Base-by-base conservation (phyloP, 2,888 invertebrate genomes). In the Pristionchus mayeri region DNA sequence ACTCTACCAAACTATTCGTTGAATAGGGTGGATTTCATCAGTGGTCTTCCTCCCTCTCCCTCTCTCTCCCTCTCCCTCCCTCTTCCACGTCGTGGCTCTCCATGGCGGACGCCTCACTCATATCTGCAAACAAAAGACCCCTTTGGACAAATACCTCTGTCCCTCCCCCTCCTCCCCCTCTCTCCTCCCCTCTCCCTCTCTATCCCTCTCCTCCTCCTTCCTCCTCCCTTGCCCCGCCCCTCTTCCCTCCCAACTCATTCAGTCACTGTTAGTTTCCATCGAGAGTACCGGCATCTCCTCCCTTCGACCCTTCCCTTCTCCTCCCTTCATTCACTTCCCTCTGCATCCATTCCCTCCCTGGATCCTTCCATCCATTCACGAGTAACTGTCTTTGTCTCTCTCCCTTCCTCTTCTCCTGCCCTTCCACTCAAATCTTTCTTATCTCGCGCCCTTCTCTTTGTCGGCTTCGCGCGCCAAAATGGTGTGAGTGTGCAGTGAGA, bases 101-200 rank as follows among this genome's bases (percentile, higher is more conserved):
- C 40, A 11, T 40, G 34, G n/a, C 54, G 40, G 80, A 54, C 80
- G 40, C 44, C 37, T 80, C n/a, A n/a, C n/a, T n/a, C 57, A 54
- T 80, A 57, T 57, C 57, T 37, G 80, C 80, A 57, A 80, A 80
- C 80, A 57, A 54, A 37, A 80, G 54, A 37, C 30, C 40, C 40
- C 52, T 52, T 37, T 80, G 34, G 78, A 78, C 78, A 52, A 52
- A 78, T 80, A 37, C 16, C 54, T 82, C 44, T 9, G 44, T 57
- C n/a, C 44, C 6, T 21, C 37, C 34, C 37, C 40, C 30, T 37
- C 30, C 44, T 60, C 81, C 60, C 60, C 40, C 34, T 9, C 40
- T 44, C 63, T 57, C 63, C 82, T 60, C 52, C 18, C 40, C 67
- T 40, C n/a, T 18, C 21, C 48, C 27, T 37, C 21, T 30, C 18